Evolutionary conservation across 35 echinoderm and acorn worm genomes (phyloP).

Genomic region (Heliocidaris tuberculata): DNA sequence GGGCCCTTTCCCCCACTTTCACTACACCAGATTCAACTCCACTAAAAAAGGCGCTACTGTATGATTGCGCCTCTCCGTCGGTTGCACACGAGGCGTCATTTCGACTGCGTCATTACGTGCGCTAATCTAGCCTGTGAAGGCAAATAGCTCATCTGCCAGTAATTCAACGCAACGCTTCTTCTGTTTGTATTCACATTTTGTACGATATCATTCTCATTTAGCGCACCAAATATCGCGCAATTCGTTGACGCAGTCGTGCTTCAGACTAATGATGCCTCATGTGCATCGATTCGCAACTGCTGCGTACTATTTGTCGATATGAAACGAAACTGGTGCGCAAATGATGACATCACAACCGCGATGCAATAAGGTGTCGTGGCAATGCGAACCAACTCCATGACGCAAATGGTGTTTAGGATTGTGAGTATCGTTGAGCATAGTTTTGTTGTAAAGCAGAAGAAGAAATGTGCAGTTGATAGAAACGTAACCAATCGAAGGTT

Average conservation of each 20-base stretch:
- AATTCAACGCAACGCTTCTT: no score
- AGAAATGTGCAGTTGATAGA: neutral
- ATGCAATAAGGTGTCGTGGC: neutral
- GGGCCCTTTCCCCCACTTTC: neutral
- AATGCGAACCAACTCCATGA: neutral
- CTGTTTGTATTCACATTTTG: no score
- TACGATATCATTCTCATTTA: no score
- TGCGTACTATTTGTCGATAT: neutral
- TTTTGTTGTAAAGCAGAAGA: neutral
- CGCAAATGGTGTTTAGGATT: neutral
- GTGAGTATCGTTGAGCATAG: neutral
- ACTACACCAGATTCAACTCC: neutral
- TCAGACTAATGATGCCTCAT: no score
- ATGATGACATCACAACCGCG: neutral
- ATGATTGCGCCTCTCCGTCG: neutral
- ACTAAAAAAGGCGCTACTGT: neutral
- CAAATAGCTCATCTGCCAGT: no score
- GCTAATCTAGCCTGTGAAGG: no score
- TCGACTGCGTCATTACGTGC: no score
- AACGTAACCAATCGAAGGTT: neutral
- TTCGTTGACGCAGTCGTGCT: no score
- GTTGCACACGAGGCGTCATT: neutral
- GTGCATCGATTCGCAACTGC: neutral
- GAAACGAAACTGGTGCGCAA: neutral
- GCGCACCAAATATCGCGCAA: no score